Conservation (phyloP, 2,797 vertebrate genomes). For the Falco novaeseelandiae region DNA sequence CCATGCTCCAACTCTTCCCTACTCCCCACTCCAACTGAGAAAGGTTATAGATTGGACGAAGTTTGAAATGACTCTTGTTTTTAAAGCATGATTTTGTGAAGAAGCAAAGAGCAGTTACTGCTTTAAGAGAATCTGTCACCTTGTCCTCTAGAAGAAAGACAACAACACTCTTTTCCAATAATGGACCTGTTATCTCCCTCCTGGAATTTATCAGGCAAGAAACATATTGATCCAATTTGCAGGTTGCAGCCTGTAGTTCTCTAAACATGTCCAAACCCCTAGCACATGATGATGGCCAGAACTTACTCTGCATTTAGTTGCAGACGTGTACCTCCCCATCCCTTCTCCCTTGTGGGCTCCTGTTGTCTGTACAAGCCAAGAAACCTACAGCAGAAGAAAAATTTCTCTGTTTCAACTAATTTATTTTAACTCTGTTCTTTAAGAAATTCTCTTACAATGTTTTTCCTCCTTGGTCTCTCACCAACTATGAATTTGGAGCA, state of each 20-base stretch:
- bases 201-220: conserved; percentile 62
- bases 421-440: background rate
- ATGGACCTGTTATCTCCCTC: conserved; percentile 40
- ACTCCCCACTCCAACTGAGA: background rate
- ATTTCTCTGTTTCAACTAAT: background rate
- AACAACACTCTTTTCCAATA: conserved; percentile 57
- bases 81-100: conserved; percentile 1
- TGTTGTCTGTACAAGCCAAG: background rate
- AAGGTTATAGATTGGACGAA: background rate
- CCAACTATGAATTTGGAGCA: background rate
- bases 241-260: conserved; percentile 47
- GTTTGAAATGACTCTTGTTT: background rate
- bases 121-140: conserved; percentile 55
- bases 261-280: conserved; percentile 17
- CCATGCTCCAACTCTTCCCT: background rate
- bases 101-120: background rate
- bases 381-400: background rate
- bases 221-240: conserved; percentile 69
- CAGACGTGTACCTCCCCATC: background rate
- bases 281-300: conserved; percentile 14
- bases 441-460: background rate
- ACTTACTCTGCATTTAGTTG: background rate
- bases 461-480: background rate
- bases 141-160: conserved; percentile 55
- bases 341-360: background rate